These are phyloP conservation scores for Thalassarche chlororhynchos DNA, from an alignment of 2,113 vertebrate species.

Conservation along the genomic window DNA sequence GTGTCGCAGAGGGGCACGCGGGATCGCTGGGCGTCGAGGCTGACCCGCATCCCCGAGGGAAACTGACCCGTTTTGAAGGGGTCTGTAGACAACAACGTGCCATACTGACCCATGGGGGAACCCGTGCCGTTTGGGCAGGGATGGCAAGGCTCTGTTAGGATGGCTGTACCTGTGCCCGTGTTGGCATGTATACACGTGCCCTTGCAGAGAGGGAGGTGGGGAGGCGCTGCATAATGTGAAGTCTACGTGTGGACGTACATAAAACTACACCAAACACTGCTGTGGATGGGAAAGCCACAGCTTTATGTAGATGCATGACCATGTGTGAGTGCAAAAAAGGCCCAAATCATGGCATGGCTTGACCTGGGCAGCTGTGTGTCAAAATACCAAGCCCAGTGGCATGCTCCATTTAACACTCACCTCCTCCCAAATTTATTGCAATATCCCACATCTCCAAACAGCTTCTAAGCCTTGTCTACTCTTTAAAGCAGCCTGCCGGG, in stretches of 20 bases:
- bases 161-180: rapidly evolving
- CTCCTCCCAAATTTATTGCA: neutral
- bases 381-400: neutral
- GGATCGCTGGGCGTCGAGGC: rapidly evolving
- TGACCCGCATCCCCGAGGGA: neutral
- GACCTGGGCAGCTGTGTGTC: neutral
- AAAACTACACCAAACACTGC: neutral
- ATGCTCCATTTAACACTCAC: neutral
- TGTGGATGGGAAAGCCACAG: neutral
- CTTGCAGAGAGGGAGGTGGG: neutral
- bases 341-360: neutral
- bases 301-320: neutral
- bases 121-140: rapidly evolving
- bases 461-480: neutral
- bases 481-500: neutral
- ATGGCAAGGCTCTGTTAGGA: neutral
- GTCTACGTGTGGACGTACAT: rapidly evolving
- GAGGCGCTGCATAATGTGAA: neutral
- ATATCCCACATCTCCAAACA: neutral
- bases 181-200: neutral
- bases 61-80: neutral
- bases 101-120: neutral
- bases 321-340: neutral
- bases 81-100: neutral
- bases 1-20: neutral